Percentiles rank a stretch among this genome's conserved stretches.
Conservation (phyloP, 1,140 invertebrate species). For the Camponotus vicinus region DNA sequence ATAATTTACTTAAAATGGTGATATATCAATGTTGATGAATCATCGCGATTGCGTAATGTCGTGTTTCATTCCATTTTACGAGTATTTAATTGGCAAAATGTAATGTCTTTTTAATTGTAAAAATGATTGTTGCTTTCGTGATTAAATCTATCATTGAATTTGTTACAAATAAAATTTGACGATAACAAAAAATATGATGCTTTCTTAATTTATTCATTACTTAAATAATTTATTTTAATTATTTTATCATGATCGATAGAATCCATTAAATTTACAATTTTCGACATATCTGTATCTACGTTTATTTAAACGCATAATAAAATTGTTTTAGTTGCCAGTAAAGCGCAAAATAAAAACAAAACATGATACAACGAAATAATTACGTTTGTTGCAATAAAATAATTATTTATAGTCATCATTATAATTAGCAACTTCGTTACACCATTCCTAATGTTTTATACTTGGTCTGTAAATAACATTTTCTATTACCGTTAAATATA, state of each 20-base stretch:
- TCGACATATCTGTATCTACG: background rate
- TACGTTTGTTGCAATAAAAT: conserved; percentile 10
- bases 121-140: background rate
- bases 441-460: conserved; percentile 2
- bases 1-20: background rate
- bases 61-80: background rate
- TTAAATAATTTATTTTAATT: conserved; percentile 7
- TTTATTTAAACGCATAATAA: background rate
- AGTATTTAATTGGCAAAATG: background rate
- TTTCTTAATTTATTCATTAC: background rate
- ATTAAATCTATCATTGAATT: background rate
- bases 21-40: background rate
- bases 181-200: too few relatives aligned
- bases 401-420: background rate
- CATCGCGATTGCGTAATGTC: background rate
- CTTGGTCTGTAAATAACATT: background rate
- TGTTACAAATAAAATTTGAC: background rate
- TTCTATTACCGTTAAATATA: conserved; percentile 15
- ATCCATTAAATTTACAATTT: background rate
- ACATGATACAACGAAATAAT: background rate
- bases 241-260: background rate
- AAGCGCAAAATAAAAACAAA: background rate
- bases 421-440: background rate
- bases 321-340: background rate
- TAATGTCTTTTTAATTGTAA: background rate